Conservation (phyloP, 2,113 vertebrate genomes). For the Hemibagrus wyckioides region DNA sequence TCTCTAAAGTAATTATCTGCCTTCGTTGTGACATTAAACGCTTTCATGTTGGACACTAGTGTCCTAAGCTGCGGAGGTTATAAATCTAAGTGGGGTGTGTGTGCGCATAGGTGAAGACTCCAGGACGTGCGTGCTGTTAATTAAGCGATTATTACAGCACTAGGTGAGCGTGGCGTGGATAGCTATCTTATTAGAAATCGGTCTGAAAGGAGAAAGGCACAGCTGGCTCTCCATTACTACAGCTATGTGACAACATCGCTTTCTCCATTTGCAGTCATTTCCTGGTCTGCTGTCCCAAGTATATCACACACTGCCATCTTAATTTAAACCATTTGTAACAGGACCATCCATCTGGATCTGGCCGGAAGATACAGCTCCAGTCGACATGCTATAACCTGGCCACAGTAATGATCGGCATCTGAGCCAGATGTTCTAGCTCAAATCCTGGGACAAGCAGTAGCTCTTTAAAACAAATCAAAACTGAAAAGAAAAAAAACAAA, state of each 20-base stretch:
- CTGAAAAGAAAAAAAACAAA: not conserved
- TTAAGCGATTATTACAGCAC: conserved; percentile 52
- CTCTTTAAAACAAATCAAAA: not conserved
- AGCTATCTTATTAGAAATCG: conserved; percentile 46
- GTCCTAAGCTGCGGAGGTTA: conserved; percentile 33
- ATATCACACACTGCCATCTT: not conserved
- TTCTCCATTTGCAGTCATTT: not conserved
- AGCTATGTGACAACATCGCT: not conserved
- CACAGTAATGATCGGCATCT: not conserved
- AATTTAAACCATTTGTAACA: not conserved
- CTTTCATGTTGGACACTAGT: conserved; percentile 46
- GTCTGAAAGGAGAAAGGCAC: conserved; percentile 54
- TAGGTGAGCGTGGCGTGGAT: not conserved
- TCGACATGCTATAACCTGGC: not conserved
- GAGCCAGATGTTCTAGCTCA: not conserved
- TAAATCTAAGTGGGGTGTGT: conserved; percentile 28
- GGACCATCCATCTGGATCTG: not conserved
- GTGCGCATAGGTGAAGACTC: not conserved
- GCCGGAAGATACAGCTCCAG: not conserved
- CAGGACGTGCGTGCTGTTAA: conserved; percentile 57
- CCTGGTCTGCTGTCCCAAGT: not conserved
- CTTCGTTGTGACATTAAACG: conserved; percentile 54
- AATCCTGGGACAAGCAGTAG: not conserved
- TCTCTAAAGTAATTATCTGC: conserved; percentile 59
- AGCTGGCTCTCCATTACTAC: conserved; percentile 46